Conservation (phyloP, 1,140 invertebrate genomes). For the Calephelis nemesis region DNA sequence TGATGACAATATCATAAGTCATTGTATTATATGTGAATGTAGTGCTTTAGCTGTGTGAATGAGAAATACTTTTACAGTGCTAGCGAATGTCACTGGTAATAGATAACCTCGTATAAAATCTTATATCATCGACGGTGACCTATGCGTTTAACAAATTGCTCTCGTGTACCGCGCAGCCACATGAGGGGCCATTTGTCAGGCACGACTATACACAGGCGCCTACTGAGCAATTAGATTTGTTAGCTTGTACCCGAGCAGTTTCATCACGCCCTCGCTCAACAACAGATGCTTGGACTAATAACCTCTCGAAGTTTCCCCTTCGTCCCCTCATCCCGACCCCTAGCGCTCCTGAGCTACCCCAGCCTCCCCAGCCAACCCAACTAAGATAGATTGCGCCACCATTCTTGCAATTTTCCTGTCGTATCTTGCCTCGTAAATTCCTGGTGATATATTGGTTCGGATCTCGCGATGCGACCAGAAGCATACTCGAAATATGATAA, state of each 20-base stretch:
- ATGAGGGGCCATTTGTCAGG: slow-evolving; percentile 70
- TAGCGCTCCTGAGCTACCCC: slow-evolving; percentile 55
- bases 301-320: slow-evolving; percentile 79
- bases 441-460: slow-evolving; percentile 86
- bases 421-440: slow-evolving; percentile 88
- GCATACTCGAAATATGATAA: slow-evolving; percentile 80
- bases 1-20: too few species aligned
- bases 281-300: slow-evolving; percentile 81
- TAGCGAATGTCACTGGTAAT: neutral
- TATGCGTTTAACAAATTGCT: slow-evolving; percentile 67
- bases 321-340: slow-evolving; percentile 40
- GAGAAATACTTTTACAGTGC: neutral
- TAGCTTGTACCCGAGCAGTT: slow-evolving; percentile 75
- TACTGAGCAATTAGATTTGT: slow-evolving; percentile 79
- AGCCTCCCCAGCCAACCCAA: slow-evolving; percentile 76
- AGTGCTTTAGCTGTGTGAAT: neutral
- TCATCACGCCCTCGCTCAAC: slow-evolving; percentile 77
- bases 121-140: slow-evolving; percentile 61
- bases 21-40: too few species aligned
- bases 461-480: slow-evolving; percentile 82
- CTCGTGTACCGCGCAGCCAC: slow-evolving; percentile 55
- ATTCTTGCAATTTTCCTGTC: slow-evolving; percentile 90
- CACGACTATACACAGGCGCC: slow-evolving; percentile 67
- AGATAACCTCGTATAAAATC: slow-evolving; percentile 40
- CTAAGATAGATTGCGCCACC: slow-evolving; percentile 87